Percentiles rank a stretch among this genome's conserved stretches.
phyloP scores from a whole-genome alignment of 2,888 invertebrate genomes.

The Euphydryas editha region DNA sequence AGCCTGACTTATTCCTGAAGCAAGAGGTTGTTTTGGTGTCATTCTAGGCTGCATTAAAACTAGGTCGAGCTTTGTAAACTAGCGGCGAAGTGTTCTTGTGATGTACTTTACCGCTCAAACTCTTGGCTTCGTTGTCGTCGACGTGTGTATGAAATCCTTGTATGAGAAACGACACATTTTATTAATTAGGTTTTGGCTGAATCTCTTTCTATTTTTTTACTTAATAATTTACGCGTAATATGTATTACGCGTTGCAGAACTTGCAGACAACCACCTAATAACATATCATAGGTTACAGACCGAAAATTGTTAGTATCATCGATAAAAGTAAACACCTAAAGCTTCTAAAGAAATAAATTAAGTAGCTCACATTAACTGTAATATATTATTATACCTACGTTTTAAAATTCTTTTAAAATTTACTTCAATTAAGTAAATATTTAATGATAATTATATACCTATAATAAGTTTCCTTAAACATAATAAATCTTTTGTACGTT shows the following conservation, averaged over 20 bases:
- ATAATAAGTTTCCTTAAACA: no score
- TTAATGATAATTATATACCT: no score
- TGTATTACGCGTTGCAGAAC: neutral
- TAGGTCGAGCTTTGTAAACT: conserved; percentile 68
- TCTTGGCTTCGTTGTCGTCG: conserved; percentile 19
- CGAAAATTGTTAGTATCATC: no score
- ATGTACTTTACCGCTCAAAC: conserved; percentile 28
- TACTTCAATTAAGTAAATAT: no score
- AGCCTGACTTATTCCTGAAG: conserved; percentile 18
- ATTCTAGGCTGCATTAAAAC: conserved; percentile 52
- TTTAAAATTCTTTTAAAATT: no score
- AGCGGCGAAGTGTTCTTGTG: conserved; percentile 37
- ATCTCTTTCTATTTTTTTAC: neutral
- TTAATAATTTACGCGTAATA: neutral
- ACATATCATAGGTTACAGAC: no score
- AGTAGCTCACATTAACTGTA: no score
- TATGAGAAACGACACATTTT: neutral
- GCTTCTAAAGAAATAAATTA: no score
- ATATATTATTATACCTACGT: no score
- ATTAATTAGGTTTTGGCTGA: neutral
- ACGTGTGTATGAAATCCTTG: conserved; percentile 5
- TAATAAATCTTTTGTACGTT: no score
- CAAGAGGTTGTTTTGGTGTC: conserved; percentile 46
- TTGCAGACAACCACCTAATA: no score
- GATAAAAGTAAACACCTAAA: no score